phyloP scores from a whole-genome alignment of 2,888 invertebrate genomes.

The Alloplasta piceator region DNA sequence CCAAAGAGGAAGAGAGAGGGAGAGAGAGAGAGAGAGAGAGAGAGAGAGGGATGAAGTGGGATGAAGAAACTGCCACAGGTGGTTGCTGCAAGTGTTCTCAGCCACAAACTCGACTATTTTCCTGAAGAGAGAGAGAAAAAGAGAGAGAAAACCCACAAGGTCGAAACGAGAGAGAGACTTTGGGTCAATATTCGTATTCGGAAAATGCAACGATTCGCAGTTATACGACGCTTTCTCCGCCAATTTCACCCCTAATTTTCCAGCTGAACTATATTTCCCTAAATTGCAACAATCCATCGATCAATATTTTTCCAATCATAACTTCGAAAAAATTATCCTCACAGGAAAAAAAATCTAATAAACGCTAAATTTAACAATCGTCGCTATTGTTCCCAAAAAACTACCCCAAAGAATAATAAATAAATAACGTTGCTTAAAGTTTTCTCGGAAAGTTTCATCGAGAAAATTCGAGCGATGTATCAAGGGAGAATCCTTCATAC shows the following conservation, averaged over 20 bases:
- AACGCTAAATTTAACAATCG: too few species aligned
- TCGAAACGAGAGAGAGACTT: slow-evolving; percentile 26
- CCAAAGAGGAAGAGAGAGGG: neutral
- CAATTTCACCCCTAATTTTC: too few species aligned
- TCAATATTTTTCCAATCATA: too few species aligned
- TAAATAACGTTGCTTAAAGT: neutral
- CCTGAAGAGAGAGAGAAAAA: slow-evolving; percentile 9
- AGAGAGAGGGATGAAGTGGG: slow-evolving; percentile 24
- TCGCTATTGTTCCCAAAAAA: too few species aligned
- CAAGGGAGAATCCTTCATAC: neutral
- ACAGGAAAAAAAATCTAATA: too few species aligned
- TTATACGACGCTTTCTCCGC: too few species aligned
- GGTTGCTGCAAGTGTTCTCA: slow-evolving; percentile 52
- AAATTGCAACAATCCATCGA: too few species aligned
- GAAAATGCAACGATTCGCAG: neutral
- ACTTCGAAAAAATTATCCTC: too few species aligned
- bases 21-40: slow-evolving; percentile 5
- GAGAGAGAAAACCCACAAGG: slow-evolving; percentile 28
- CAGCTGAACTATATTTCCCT: too few species aligned
- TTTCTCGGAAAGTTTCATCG: too few species aligned
- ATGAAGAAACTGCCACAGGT: slow-evolving; percentile 63
- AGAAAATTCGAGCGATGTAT: neutral
- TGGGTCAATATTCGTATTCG: slow-evolving; percentile 32
- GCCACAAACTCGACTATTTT: slow-evolving; percentile 30
- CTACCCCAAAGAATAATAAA: neutral